Evolutionary conservation across 2,113 vertebrate genomes (phyloP).

Genomic region (Tricholaema leucomelas): DNA sequence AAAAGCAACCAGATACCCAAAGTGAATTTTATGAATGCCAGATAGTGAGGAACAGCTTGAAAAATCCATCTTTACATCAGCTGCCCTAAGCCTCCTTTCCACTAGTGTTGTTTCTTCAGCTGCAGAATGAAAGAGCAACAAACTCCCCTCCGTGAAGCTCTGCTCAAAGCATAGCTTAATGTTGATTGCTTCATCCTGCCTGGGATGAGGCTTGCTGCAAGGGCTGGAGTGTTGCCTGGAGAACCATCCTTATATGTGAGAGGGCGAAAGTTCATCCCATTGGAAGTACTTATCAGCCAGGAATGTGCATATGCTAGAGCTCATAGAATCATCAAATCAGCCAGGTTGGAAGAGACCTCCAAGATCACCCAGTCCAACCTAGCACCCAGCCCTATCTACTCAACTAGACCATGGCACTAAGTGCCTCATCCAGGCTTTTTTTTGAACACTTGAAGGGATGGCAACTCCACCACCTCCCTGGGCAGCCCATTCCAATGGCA

Average conservation of each 20-base stretch:
- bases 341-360: no score
- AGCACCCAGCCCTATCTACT: no score
- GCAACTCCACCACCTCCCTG: no score
- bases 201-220: fast-evolving
- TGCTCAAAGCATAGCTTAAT: neutral
- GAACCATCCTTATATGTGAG: neutral
- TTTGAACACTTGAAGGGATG: no score
- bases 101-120: conserved; percentile 53
- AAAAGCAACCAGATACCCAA: neutral
- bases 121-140: conserved; percentile 41
- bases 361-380: no score
- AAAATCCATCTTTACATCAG: neutral
- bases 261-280: neutral
- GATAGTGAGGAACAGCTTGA: neutral
- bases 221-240: neutral
- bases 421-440: no score
- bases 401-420: no score
- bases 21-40: conserved; percentile 15
- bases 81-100: conserved; percentile 36
- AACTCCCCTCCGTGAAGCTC: neutral
- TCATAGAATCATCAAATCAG: no score
- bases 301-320: neutral
- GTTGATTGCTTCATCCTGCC: neutral
- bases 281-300: neutral
- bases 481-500: no score